A percentile compares a stretch with the other conserved stretches of the same genome.
These are phyloP conservation scores for Papilio polytes DNA, from an alignment of 1,140 invertebrate species.

Conservation along the genomic window DNA sequence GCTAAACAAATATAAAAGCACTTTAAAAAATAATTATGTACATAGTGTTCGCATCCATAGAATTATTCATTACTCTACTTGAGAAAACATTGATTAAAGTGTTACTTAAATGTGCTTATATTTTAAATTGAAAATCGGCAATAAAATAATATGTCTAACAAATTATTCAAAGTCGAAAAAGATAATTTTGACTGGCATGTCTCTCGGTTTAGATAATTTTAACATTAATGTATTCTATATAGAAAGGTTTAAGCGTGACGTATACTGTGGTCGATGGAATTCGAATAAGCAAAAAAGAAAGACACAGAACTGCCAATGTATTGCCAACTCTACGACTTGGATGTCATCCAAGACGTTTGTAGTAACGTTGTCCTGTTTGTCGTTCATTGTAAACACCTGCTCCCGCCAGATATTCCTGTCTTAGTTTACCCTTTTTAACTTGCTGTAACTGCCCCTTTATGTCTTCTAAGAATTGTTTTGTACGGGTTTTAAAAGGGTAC, in stretches of 20 bases:
- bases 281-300: constrained; percentile 44
- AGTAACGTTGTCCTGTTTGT: constrained; percentile 63
- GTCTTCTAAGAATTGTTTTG: constrained; percentile 25
- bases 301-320: constrained; percentile 41
- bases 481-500: background rate
- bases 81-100: background rate
- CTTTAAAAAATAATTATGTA: background rate
- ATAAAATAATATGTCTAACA: background rate
- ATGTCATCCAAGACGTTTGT: constrained; percentile 60
- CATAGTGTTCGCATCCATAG: background rate
- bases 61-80: background rate
- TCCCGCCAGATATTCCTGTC: constrained; percentile 54
- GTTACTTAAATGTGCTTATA: too few species aligned
- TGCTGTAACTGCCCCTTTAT: constrained; percentile 48
- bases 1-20: constrained; percentile 67
- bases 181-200: background rate
- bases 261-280: constrained; percentile 39
- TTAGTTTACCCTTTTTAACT: constrained; percentile 60
- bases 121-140: too few species aligned
- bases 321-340: constrained; percentile 53
- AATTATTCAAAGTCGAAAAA: background rate
- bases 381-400: constrained; percentile 63
- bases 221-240: constrained; percentile 43
- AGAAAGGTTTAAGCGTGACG: constrained; percentile 38
- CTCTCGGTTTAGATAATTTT: constrained; percentile 36